Base-by-base conservation (phyloP, 2,888 invertebrate genomes). In the Brachyopa scutellaris region DNA sequence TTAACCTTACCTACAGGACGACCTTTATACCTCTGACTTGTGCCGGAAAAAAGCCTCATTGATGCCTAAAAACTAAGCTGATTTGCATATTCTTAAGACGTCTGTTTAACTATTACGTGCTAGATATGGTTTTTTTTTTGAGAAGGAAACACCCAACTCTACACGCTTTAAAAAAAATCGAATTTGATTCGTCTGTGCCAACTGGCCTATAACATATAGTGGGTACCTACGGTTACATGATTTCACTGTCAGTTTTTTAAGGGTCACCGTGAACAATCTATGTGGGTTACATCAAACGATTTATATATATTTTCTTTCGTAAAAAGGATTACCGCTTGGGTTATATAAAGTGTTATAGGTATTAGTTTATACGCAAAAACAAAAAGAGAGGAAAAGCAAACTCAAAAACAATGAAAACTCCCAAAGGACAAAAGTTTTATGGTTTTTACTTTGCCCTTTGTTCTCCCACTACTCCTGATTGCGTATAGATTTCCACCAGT, bases 391-490 rank as follows among this genome's bases (percentile, higher is more conserved):
- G n/a, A n/a, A n/a, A n/a, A n/a, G 15, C 17, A 55, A 57, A 31
- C 17, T 40, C 7, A 1, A 15, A 57, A 49, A 11, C 51, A n/a
- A n/a, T n/a, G 47, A 49, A 47, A 29, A 13, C 19, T 49, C 64
- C 64, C 47, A n/a, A 57, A 47, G 73, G 64, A 64, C 38, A 42
- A 66, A 31, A 40, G 51, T 66, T 53, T 53, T 31, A 53, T 21
- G 40, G 40, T 53, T 17, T 17, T n/a, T n/a, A 13, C 13, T 42
- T 13, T 19, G 11, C 66, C 13, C 1, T 51, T 9, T 5, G 7
- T 17, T 19, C 3, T 17, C 17, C 21, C 23, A 13, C 8, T 33
- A 8, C 36, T 26, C n/a, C n/a, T 19, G 51, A 33, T 17, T 51
- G 31, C 31, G 33, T 17, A 66, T 66, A 53, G 11, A 42, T 42